Conservation (phyloP, 2,113 vertebrate species). For the Hippocampus guttulatus region DNA sequence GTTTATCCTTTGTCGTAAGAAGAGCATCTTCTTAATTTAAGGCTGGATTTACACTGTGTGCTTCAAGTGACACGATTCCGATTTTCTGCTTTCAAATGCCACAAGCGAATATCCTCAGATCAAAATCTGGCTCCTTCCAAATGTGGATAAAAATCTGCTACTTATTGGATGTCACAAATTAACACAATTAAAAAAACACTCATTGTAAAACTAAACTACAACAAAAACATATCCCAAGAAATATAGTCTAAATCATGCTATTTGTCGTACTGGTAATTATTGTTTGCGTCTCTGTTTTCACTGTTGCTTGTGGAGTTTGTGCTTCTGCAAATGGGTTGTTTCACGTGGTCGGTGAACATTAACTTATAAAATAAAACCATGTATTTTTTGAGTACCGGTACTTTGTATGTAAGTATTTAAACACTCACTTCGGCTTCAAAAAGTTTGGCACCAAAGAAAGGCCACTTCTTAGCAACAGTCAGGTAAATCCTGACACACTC, state of each 20-base stretch:
- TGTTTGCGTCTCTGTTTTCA: too few species aligned
- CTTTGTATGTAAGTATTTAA: neutral
- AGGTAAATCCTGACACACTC: constrained; percentile 94
- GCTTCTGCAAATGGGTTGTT: too few species aligned
- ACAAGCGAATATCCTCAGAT: too few species aligned
- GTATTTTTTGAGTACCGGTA: neutral
- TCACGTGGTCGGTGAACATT: too few species aligned
- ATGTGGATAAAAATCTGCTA: neutral
- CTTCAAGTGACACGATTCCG: too few species aligned
- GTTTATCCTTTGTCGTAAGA: too few species aligned
- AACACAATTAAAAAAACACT: neutral
- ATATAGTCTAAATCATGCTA: neutral
- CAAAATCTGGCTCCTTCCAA: too few species aligned
- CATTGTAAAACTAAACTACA: neutral
- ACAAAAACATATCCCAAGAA: neutral
- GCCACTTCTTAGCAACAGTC: constrained; percentile 92
- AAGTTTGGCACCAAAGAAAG: constrained; percentile 89
- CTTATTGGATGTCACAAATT: neutral
- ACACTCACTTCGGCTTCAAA: constrained; percentile 85
- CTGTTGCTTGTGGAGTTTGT: too few species aligned
- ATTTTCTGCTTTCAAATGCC: too few species aligned
- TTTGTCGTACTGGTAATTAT: too few species aligned
- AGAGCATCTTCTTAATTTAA: too few species aligned
- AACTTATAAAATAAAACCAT: neutral
- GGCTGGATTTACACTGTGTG: too few species aligned